Percentiles rank a stretch among this genome's conserved stretches.
Evolutionary conservation across 2,797 vertebrate species (phyloP).

Genomic region (Sciaenops ocellatus): DNA sequence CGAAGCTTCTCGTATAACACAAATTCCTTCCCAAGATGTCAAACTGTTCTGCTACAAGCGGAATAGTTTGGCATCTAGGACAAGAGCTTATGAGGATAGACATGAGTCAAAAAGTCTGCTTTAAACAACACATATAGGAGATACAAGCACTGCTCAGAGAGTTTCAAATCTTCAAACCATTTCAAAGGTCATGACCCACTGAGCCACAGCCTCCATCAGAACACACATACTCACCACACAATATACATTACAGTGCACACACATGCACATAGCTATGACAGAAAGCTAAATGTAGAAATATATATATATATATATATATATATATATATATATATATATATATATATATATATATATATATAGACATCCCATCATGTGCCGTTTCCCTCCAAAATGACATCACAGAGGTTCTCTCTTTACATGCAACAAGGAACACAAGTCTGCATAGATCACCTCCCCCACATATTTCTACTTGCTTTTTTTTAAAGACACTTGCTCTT

Average conservation of each 20-base stretch:
- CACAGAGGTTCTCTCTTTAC: constrained; percentile 59
- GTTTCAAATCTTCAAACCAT: constrained; percentile 21
- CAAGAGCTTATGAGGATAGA: neutral
- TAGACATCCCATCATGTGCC: neutral
- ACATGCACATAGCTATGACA: neutral
- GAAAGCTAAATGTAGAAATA: constrained; percentile 15
- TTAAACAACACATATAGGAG: neutral
- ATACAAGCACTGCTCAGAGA: constrained; percentile 3
- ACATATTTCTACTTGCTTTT: constrained; percentile 72
- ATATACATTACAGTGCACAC: neutral
- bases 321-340: neutral
- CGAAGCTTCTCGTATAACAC: neutral
- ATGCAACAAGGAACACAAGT: constrained; percentile 69
- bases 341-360: neutral
- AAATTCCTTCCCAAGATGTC: neutral
- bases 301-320: too few species aligned
- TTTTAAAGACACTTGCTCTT: constrained; percentile 79
- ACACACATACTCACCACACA: constrained; percentile 2
- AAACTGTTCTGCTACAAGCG: neutral
- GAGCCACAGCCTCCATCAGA: neutral
- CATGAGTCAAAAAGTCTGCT: neutral
- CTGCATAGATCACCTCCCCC: constrained; percentile 79
- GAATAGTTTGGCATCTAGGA: too few species aligned
- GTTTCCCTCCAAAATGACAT: constrained; percentile 67
- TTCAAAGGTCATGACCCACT: constrained; percentile 59